Conservation (phyloP, 2,888 invertebrate species). For the Horisme vitalbata region DNA sequence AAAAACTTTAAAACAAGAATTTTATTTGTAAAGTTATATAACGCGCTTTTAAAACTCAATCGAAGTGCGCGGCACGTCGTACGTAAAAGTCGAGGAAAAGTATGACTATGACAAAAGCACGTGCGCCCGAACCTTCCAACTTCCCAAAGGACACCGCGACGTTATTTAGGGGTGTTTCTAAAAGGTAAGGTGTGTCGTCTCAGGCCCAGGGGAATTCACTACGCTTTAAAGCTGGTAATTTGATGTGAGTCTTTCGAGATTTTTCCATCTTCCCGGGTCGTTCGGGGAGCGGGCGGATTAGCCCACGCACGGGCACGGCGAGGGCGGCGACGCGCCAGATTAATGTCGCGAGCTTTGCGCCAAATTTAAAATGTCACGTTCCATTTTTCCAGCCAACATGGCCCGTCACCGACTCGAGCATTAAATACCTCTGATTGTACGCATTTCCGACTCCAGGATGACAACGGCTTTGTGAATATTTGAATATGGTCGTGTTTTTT, state of each 20-base stretch:
- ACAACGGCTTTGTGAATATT: neutral
- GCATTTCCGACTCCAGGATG: conserved; percentile 31
- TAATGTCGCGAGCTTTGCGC: conserved; percentile 78
- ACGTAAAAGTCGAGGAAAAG: conserved; percentile 74
- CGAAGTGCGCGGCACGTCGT: conserved; percentile 75
- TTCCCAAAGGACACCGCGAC: conserved; percentile 75
- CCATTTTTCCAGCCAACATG: conserved; percentile 75
- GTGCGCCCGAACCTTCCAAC: conserved; percentile 72
- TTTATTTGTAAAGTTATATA: conserved; percentile 61
- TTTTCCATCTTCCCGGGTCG: conserved; percentile 77
- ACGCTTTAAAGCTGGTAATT: conserved; percentile 81
- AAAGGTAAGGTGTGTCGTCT: conserved; percentile 79
- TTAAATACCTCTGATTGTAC: conserved; percentile 61
- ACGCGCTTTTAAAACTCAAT: conserved; percentile 69
- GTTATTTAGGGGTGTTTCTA: conserved; percentile 75
- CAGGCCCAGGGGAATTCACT: conserved; percentile 70
- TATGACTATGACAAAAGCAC: conserved; percentile 80
- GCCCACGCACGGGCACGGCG: conserved; percentile 71
- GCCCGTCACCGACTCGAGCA: conserved; percentile 59
- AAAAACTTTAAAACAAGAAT: conserved; percentile 60
- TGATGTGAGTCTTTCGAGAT: conserved; percentile 80
- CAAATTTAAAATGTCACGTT: conserved; percentile 80
- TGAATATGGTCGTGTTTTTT: conserved; percentile 1
- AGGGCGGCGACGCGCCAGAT: conserved; percentile 77
- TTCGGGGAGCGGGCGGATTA: conserved; percentile 74